Conservation (phyloP, 2,888 invertebrate species). For the Seladonia tumulorum region DNA sequence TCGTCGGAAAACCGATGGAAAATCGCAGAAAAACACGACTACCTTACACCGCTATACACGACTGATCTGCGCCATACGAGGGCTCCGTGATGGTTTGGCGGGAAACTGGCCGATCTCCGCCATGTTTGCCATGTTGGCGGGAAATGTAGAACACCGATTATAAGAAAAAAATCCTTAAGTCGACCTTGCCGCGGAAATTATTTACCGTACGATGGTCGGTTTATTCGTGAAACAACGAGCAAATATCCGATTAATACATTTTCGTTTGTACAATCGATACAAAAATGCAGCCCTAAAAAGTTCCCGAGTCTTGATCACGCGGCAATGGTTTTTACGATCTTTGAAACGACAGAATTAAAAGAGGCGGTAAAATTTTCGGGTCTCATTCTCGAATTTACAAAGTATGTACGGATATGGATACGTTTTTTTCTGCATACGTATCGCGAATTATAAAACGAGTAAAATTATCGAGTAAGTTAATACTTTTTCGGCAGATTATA, state of each 20-base stretch:
- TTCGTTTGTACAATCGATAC: neutral
- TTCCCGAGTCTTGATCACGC: neutral
- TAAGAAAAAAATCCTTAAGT: conserved; percentile 58
- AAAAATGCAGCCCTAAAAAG: neutral
- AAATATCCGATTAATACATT: neutral
- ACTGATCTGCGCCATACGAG: conserved; percentile 72
- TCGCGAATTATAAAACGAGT: neutral
- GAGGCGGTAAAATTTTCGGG: conserved; percentile 20
- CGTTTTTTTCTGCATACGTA: neutral
- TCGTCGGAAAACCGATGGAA: conserved; percentile 68
- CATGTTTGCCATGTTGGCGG: conserved; percentile 81
- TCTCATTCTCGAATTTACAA: neutral
- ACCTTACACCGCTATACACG: conserved; percentile 62
- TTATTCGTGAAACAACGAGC: neutral
- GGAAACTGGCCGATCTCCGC: conserved; percentile 77
- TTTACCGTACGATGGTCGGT: neutral
- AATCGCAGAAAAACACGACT: conserved; percentile 63
- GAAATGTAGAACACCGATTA: conserved; percentile 70
- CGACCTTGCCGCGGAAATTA: conserved; percentile 24
- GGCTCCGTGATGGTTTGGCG: conserved; percentile 76
- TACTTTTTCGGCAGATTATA: neutral
- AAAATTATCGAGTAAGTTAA: neutral
- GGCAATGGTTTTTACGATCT: conserved; percentile 21
- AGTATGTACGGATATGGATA: neutral
- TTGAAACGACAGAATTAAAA: conserved; percentile 29